Base-by-base conservation (phyloP, 53 echinoderm and acorn worm species). In the Crossaster papposus region DNA sequence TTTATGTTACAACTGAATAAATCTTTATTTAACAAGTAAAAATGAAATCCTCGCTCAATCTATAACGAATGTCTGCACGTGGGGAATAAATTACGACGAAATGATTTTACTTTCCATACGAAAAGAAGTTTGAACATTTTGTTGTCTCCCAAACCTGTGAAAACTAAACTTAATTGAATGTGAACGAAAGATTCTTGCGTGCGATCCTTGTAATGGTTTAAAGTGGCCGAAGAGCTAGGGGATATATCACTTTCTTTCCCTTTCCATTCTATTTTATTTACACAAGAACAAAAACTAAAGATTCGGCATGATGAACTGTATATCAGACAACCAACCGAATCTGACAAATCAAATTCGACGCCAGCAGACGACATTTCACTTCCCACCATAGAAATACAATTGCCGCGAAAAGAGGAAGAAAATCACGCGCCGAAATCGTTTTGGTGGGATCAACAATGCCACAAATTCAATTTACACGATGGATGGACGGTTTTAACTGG, bases 391-490 rank as follows among this genome's bases (percentile, higher is more conserved):
- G 54, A 26, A 54, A 2, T 55, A 73, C 14, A 15, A 32, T 17
- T 12, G 74, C 70, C 28, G 26, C 28, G 2, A 17, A 58, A 58
- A 54, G 54, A 5, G 12, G 51, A 53, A 29, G 28, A 85, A 53
- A 85, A 22, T 72, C 33, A 44, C 72, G 73, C 85, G 83, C 51
- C 70, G 29, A 85, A 85, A 85, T 37, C 33, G 72, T 72, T 85
- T 44, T 32, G 30, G 85, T 51, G 29, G 73, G 68, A 82, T 82
- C 82, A 82, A 24, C 30, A 51, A 72, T 32, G 85, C 85, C 85
- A 85, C 72, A 71, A 73, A 85, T 72, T 85, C 85, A 85, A 85
- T 85, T 85, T 85, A 54, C 73, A 85, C 30, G 85, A 85, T 85
- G 32, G 85, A 85, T 85, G 85, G 73, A 54, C 34, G 73, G 85